Conservation (phyloP, 1,140 invertebrate species). For the Charaxes varanes region DNA sequence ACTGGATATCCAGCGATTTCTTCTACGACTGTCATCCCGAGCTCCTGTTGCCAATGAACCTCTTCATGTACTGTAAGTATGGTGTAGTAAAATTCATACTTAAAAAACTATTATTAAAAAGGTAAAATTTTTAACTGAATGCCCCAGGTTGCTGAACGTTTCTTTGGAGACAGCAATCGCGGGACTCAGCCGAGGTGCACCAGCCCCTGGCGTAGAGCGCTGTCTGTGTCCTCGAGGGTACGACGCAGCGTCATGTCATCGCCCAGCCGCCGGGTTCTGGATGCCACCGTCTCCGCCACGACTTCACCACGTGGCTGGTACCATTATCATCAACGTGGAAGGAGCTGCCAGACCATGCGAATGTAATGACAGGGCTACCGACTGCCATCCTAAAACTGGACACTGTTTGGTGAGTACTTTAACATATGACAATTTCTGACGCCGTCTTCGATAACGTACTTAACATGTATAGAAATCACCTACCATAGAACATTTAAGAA, state of each 20-base stretch:
- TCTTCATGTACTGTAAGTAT: conserved; percentile 51
- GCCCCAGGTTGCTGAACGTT: conserved; percentile 80
- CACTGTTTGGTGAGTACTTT: conserved; percentile 82
- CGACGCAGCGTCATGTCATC: conserved; percentile 88
- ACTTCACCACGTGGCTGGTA: conserved; percentile 51
- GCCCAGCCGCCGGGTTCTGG: conserved; percentile 90
- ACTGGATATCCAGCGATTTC: conserved; percentile 88
- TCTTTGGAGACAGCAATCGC: conserved; percentile 88
- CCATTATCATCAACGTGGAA: conserved; percentile 84
- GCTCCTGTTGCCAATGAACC: conserved; percentile 74
- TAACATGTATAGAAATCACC: too few species aligned
- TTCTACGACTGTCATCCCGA: conserved; percentile 84
- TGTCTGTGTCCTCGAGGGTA: conserved; percentile 90
- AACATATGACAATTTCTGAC: background rate
- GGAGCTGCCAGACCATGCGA: conserved; percentile 87
- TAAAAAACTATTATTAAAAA: background rate
- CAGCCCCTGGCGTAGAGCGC: conserved; percentile 90
- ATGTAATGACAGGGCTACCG: conserved; percentile 86
- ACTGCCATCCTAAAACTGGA: conserved; percentile 90
- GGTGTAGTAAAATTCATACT: background rate
- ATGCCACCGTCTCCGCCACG: conserved; percentile 42
- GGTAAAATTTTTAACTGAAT: background rate
- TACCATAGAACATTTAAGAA: too few species aligned
- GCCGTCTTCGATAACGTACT: too few species aligned
- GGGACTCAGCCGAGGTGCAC: conserved; percentile 75